These are phyloP conservation scores for Neodiprion fabricii DNA, from an alignment of 1,140 invertebrate species.

Conservation along the genomic window DNA sequence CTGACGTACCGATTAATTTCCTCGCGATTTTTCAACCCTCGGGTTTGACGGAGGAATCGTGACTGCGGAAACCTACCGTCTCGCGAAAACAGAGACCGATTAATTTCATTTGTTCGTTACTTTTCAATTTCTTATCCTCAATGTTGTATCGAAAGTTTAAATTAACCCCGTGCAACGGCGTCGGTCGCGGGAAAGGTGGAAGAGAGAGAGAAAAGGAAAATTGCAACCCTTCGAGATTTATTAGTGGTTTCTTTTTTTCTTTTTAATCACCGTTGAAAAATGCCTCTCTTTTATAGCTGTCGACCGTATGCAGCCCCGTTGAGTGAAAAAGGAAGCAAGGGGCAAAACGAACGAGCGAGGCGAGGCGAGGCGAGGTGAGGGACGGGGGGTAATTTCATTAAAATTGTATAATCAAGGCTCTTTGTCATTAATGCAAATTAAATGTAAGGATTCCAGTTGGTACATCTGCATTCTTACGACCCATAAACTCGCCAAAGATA, in stretches of 20 bases:
- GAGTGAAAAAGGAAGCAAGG: background rate
- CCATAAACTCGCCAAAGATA: conserved; percentile 11
- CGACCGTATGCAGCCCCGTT: background rate
- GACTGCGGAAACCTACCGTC: too few species aligned
- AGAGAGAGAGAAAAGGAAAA: too few species aligned
- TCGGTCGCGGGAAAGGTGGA: background rate
- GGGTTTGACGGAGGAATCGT: too few species aligned
- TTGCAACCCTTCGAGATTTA: too few species aligned
- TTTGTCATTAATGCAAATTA: conserved; percentile 17
- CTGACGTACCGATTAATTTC: background rate
- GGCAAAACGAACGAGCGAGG: background rate
- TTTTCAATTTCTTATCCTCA: too few species aligned
- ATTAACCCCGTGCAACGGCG: background rate
- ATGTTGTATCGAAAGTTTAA: too few species aligned
- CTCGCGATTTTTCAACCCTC: background rate
- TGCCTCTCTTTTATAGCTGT: background rate
- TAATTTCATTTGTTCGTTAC: too few species aligned
- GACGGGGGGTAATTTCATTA: conserved; percentile 9
- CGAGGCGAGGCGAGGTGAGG: background rate
- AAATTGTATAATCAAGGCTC: conserved; percentile 8
- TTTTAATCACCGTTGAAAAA: background rate
- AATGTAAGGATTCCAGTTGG: conserved; percentile 5
- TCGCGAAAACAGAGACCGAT: too few species aligned
- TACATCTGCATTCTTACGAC: conserved; percentile 15
- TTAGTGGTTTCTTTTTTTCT: background rate